Evolutionary conservation across 2,888 invertebrate species (phyloP).

Genomic region (Oscheius sp.): DNA sequence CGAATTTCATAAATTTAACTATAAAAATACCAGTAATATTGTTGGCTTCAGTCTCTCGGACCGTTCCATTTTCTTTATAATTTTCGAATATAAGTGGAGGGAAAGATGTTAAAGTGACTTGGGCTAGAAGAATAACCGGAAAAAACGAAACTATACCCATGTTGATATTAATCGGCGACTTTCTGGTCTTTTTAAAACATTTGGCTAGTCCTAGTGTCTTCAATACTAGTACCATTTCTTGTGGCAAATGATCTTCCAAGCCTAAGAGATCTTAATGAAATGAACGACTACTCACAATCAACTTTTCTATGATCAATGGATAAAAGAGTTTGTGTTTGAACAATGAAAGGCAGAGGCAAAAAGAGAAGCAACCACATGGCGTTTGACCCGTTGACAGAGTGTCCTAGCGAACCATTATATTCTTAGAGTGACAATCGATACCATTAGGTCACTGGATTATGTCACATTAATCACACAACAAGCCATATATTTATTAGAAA

Average conservation of each 20-base stretch:
- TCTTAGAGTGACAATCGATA: background rate
- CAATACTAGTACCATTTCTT: background rate
- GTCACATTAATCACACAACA: too few species aligned
- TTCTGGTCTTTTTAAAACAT: background rate
- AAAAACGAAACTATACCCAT: background rate
- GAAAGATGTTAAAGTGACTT: background rate
- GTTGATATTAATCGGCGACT: conserved; percentile 16
- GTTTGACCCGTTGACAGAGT: too few species aligned
- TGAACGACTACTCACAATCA: too few species aligned
- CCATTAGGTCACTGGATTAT: background rate
- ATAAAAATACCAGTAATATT: background rate
- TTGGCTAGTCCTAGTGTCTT: background rate
- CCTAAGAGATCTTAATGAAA: background rate
- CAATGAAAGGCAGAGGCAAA: too few species aligned
- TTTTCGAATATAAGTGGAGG: conserved; percentile 6
- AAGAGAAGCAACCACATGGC: too few species aligned
- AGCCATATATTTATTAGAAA: conserved; percentile 14
- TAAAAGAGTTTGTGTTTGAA: too few species aligned
- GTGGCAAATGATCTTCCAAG: background rate
- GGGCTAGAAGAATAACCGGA: background rate
- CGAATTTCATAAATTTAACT: background rate
- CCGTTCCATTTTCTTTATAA: background rate
- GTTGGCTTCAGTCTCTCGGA: conserved; percentile 1
- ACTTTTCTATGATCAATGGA: too few species aligned
- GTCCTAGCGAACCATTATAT: too few species aligned